Conservation (phyloP, 2,888 invertebrate species). For the Agrotis segetum region DNA sequence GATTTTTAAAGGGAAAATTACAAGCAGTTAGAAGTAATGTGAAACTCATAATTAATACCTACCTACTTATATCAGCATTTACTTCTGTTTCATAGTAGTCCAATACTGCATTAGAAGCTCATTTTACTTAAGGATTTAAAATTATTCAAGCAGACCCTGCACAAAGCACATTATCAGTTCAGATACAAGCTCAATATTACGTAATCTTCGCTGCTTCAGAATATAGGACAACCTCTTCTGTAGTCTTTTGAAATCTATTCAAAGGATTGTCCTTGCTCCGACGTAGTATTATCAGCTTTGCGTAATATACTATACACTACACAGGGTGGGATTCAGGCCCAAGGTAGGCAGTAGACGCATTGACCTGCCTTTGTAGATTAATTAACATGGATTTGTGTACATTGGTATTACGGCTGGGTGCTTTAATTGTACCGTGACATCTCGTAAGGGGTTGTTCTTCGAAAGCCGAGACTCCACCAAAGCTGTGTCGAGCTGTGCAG, state of each 20-base stretch:
- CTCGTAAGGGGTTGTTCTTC: conserved; percentile 27
- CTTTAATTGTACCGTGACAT: conserved; percentile 31
- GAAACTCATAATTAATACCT: too few relatives aligned
- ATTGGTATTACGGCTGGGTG: conserved; percentile 38
- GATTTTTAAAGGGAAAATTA: too few relatives aligned
- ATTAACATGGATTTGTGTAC: conserved; percentile 41
- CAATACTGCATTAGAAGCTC: neutral
- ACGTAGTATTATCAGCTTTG: conserved; percentile 41
- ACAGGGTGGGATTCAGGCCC: conserved; percentile 18
- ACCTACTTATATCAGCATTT: too few relatives aligned
- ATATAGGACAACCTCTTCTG: conserved; percentile 35
- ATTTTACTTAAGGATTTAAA: neutral
- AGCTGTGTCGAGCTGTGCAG: too few relatives aligned
- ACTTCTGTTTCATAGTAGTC: neutral
- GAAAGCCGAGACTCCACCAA: too few relatives aligned
- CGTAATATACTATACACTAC: conserved; percentile 20
- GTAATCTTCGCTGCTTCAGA: conserved; percentile 33
- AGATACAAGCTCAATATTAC: conserved; percentile 13
- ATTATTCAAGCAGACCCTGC: conserved; percentile 23
- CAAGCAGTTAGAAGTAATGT: too few relatives aligned
- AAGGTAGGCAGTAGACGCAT: conserved; percentile 22
- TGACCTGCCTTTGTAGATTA: conserved; percentile 41
- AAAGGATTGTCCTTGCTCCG: conserved; percentile 23
- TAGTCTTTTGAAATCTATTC: conserved; percentile 41
- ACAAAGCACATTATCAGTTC: conserved; percentile 24